These are phyloP conservation scores for Pseudorectes ferrugineus DNA, from an alignment of 2,113 vertebrate genomes.

Conservation along the genomic window DNA sequence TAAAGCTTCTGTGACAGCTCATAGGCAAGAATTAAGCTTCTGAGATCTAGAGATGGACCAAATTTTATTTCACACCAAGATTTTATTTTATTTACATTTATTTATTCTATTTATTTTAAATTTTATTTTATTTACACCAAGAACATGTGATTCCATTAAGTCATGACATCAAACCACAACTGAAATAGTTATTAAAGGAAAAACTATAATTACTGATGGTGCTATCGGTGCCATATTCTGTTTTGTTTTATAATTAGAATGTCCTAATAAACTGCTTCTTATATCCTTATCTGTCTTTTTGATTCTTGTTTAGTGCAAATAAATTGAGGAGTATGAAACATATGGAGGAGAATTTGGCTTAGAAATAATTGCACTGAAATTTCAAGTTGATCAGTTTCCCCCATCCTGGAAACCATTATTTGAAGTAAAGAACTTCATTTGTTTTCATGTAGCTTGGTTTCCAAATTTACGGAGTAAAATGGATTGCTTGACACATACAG, in stretches of 20 bases:
- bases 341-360: neutral
- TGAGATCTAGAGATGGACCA: neutral
- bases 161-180: neutral
- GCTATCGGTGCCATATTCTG: neutral
- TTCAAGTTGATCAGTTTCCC: neutral
- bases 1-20: neutral
- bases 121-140: no score
- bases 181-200: neutral
- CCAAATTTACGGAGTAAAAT: neutral
- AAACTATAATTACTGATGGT: neutral
- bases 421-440: neutral
- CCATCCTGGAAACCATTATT: neutral
- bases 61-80: no score
- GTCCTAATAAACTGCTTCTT: neutral
- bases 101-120: no score
- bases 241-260: neutral
- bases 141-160: neutral
- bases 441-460: neutral
- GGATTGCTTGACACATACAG: neutral
- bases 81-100: no score
- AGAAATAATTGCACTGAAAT: neutral
- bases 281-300: neutral
- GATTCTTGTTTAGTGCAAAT: neutral
- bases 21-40: neutral
- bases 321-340: neutral